phyloP scores from a whole-genome alignment of 2,797 vertebrate species.

The Pachyuromys duprasi region DNA sequence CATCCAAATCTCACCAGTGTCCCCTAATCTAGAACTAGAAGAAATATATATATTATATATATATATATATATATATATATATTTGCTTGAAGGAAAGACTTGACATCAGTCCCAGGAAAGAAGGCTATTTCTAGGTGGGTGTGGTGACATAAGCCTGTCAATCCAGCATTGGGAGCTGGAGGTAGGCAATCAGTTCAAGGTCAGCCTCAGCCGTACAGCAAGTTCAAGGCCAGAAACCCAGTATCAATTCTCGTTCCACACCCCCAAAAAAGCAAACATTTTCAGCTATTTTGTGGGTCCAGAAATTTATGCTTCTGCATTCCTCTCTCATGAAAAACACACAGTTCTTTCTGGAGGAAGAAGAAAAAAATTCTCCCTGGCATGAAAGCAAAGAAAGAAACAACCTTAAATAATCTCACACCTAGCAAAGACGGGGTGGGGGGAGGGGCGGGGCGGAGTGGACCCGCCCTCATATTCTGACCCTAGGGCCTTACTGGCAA shows the following conservation, averaged over 20 bases:
- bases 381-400: slow-evolving; percentile 30
- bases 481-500: background rate
- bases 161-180: no score
- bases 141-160: background rate
- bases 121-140: background rate
- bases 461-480: background rate
- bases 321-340: background rate
- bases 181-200: background rate
- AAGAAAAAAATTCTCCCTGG: slow-evolving; percentile 59
- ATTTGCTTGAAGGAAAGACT: background rate
- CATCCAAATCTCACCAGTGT: background rate
- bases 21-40: background rate
- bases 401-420: slow-evolving; percentile 40
- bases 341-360: slow-evolving; percentile 11
- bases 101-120: slow-evolving; percentile 8
- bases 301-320: background rate
- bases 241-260: background rate
- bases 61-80: background rate
- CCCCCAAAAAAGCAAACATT: slow-evolving; percentile 9
- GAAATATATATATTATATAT: background rate
- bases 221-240: background rate
- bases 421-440: background rate
- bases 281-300: background rate
- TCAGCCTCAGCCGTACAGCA: background rate
- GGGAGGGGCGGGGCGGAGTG: background rate